Conservation (phyloP, 2,113 vertebrate species). For the Excalfactoria chinensis region DNA sequence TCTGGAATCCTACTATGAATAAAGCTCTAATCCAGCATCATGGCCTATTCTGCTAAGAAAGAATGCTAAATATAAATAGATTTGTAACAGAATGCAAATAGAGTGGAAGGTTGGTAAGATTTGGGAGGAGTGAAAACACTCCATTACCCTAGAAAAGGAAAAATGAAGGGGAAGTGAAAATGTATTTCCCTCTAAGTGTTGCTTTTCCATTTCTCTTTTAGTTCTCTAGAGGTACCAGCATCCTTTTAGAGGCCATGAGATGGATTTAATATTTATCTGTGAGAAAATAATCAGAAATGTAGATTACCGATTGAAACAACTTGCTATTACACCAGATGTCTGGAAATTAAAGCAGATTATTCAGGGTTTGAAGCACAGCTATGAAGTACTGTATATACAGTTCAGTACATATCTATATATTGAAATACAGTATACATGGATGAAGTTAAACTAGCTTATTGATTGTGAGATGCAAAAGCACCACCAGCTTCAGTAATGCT, state of each 20-base stretch:
- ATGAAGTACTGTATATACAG: too few species aligned
- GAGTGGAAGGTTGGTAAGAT: background rate
- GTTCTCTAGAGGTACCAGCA: background rate
- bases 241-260: background rate
- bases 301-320: background rate
- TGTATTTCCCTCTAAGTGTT: background rate
- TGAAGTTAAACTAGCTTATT: background rate
- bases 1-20: slow-evolving; percentile 57
- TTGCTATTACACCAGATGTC: background rate
- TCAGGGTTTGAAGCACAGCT: background rate
- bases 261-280: background rate
- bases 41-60: slow-evolving; percentile 18
- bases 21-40: slow-evolving; percentile 47
- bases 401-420: too few species aligned
- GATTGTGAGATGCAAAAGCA: background rate
- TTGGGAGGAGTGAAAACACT: background rate
- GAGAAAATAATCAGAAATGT: background rate
- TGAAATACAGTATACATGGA: background rate
- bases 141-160: background rate
- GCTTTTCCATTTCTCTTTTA: background rate
- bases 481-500: background rate
- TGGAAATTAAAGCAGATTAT: slow-evolving; percentile 7
- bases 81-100: slow-evolving; percentile 12
- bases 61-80: slow-evolving; percentile 48
- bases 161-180: background rate